These are phyloP conservation scores for Todiramphus saurophagus DNA, from an alignment of 2,113 vertebrate species.

Conservation along the genomic window DNA sequence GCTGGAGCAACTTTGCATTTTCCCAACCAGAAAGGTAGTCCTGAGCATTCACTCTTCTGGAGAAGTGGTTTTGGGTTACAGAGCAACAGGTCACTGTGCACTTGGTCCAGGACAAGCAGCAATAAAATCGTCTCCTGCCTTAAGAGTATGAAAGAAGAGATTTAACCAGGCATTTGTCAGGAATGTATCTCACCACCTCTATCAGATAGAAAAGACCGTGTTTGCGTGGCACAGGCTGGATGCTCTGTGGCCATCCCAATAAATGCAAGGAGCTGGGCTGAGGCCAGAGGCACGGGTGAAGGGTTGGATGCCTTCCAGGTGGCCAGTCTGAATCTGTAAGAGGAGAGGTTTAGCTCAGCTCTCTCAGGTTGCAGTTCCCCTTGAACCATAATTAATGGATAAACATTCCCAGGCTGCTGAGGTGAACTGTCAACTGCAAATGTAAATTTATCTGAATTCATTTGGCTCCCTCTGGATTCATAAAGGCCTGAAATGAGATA, in stretches of 20 bases:
- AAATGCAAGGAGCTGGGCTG: neutral
- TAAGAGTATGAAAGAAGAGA: neutral
- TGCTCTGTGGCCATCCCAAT: fast-evolving
- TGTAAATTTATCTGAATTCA: slow-evolving; percentile 27
- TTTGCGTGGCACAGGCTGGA: neutral
- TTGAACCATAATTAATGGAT: slow-evolving; percentile 64
- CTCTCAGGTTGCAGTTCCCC: slow-evolving; percentile 48
- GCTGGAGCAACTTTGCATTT: neutral
- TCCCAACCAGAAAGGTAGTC: neutral
- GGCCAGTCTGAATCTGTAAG: slow-evolving; percentile 29
- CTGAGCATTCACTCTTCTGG: fast-evolving
- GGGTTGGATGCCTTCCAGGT: slow-evolving; percentile 15
- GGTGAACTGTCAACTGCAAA: slow-evolving; percentile 27
- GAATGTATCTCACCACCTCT: neutral
- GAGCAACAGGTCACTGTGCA: neutral
- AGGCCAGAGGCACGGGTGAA: neutral
- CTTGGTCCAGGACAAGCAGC: neutral
- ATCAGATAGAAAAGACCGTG: neutral
- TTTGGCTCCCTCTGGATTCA: neutral
- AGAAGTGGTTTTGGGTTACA: neutral
- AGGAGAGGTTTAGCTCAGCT: slow-evolving; percentile 29
- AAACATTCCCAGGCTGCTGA: slow-evolving; percentile 30
- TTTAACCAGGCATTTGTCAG: neutral
- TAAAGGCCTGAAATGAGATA: neutral
- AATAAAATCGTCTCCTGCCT: neutral